Percentiles rank a stretch among this genome's conserved stretches.
phyloP scores from a whole-genome alignment of 2,797 vertebrate genomes.

The Characodon lateralis region DNA sequence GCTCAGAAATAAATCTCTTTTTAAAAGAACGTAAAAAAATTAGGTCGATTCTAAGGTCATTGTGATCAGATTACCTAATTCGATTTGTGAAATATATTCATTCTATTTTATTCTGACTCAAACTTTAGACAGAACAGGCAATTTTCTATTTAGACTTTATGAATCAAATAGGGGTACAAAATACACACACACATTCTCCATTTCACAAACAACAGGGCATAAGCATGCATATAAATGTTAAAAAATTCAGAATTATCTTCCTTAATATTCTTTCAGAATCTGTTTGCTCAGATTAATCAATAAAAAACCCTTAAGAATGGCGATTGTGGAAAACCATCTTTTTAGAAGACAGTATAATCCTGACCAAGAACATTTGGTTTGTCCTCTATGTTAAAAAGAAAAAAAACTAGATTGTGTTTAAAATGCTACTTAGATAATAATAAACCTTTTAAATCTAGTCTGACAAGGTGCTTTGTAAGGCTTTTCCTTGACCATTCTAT shows the following conservation, averaged over 20 bases:
- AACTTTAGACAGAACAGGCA: neutral
- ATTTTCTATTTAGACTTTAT: neutral
- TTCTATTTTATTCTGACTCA: neutral
- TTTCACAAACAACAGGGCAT: neutral
- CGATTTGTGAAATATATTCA: neutral
- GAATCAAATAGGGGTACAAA: neutral
- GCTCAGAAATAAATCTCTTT: neutral
- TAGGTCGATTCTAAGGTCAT: neutral
- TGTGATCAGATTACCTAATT: neutral
- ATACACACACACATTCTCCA: too few relatives aligned
- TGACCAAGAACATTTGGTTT: neutral
- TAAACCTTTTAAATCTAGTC: neutral
- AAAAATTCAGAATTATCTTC: neutral
- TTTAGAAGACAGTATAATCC: neutral
- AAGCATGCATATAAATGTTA: neutral
- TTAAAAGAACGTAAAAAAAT: neutral
- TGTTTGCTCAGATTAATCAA: neutral
- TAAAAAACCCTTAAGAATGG: neutral
- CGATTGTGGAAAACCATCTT: neutral
- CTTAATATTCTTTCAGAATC: neutral
- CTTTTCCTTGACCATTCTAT: neutral
- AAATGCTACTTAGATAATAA: neutral
- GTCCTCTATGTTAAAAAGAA: neutral
- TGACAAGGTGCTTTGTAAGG: neutral
- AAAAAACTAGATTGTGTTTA: neutral